Base-by-base conservation (phyloP, 2,797 vertebrate genomes). In the Brachymystax lenok region DNA sequence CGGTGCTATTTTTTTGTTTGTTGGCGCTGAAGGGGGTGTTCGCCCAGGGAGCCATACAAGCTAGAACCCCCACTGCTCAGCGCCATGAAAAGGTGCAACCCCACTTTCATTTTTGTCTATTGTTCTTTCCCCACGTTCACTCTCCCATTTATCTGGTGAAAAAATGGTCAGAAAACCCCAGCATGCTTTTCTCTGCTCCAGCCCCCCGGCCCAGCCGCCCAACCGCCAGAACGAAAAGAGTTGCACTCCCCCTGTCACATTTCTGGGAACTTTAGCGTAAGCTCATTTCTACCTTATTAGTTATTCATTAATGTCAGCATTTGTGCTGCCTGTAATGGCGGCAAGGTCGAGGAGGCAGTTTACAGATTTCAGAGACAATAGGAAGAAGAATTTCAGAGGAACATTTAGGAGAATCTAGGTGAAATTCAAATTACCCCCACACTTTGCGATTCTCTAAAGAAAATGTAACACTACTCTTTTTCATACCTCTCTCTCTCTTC, bases 271-370 rank as follows among this genome's bases (percentile, higher is more conserved):
- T 79, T 91, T 86, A 89, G 80, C 89, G 86, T 85, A 83, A 56
- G 75, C 77, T 91, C 86, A 85, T 93, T 92, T 92, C 87, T 92
- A 90, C 83, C 79, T 63, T 85, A 87, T 91, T 90, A 92, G 90
- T 90, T 90, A 90, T 91, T 85, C 84, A 91, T 88, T 88, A 84
- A 86, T 90, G 84, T 86, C 85, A 89, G 87, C 51, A 71, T 12
- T 24, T 24, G 21, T 12, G 59, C 59, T 63, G n/a, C 59, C 8
- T 21, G n/a, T 89, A 87, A 92, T 82, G 85, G 90, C 82, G 88
- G 76, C 73, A 75, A 90, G 91, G 90, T 93, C 88, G 86, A 50
- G 79, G 71, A 73, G 30, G 1, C 10, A 69, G 74, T 51, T 56
- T 67, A 51, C 21, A 12, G 54, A 28, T 46, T 46, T 46, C 40